A percentile compares a stretch with the other conserved stretches of the same genome.
These are phyloP conservation scores for Orcinus orca DNA, from an alignment of 2,113 vertebrate species.

Conservation along the genomic window DNA sequence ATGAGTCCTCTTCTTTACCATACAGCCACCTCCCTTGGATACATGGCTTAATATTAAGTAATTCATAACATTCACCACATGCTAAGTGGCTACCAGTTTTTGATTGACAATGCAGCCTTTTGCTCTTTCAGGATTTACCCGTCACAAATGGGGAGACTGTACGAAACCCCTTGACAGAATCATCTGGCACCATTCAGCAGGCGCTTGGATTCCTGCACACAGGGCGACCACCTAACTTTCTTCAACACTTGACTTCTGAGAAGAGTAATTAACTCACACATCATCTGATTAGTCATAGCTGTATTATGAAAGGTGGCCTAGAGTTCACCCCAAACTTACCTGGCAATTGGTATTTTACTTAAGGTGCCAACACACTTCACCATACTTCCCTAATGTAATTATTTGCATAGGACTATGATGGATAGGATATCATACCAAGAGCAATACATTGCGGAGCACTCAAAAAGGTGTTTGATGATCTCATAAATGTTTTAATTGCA, in stretches of 20 bases:
- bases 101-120: not conserved
- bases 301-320: not conserved
- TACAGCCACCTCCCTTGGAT: not conserved
- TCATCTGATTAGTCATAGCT: slow-evolving; percentile 5
- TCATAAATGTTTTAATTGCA: slow-evolving; percentile 66
- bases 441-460: slow-evolving; percentile 46
- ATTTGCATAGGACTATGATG: slow-evolving; percentile 59
- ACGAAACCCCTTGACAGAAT: not conserved
- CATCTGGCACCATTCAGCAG: not conserved
- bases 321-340: slow-evolving; percentile 50
- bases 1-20: not conserved
- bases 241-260: not conserved
- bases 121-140: not conserved
- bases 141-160: not conserved
- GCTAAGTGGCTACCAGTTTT: not conserved
- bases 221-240: not conserved
- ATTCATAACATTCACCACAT: not conserved
- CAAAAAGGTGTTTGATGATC: slow-evolving; percentile 55
- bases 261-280: not conserved
- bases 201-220: not conserved
- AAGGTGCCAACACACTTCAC: slow-evolving; percentile 3
- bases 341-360: slow-evolving; percentile 32
- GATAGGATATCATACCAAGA: slow-evolving; percentile 50
- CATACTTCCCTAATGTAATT: slow-evolving; percentile 24
- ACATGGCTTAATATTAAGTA: not conserved